These are phyloP conservation scores for Aspidoscelis tigris DNA, from an alignment of 2,113 vertebrate genomes.

Conservation along the genomic window DNA sequence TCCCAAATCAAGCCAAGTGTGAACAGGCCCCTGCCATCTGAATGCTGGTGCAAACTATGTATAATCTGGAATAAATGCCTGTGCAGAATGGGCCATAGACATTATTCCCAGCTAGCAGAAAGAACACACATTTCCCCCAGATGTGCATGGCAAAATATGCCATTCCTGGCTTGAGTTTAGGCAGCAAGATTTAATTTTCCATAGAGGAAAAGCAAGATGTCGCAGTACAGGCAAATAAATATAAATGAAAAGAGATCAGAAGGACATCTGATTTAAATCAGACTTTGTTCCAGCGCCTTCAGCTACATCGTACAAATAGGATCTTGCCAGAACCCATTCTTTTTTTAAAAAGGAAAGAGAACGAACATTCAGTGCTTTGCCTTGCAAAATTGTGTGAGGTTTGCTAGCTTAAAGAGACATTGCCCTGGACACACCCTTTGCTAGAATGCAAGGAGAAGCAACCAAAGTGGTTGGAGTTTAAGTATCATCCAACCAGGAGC, in stretches of 20 bases:
- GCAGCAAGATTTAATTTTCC: neutral
- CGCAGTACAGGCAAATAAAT: neutral
- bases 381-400: neutral
- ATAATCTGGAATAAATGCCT: too few relatives aligned
- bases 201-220: neutral
- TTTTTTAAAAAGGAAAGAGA: too few relatives aligned
- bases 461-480: too few relatives aligned
- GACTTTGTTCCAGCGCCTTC: too few relatives aligned
- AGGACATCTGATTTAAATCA: neutral
- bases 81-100: too few relatives aligned
- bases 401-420: neutral
- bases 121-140: too few relatives aligned
- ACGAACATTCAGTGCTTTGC: neutral
- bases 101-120: too few relatives aligned
- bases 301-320: neutral
- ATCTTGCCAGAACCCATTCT: neutral
- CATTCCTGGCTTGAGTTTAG: neutral
- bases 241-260: neutral
- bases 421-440: neutral
- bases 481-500: too few relatives aligned
- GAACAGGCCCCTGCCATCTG: too few relatives aligned
- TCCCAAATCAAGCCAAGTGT: too few relatives aligned
- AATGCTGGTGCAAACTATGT: too few relatives aligned
- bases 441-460: neutral
- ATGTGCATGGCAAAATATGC: neutral